These are phyloP conservation scores for Eurypyga helias DNA, from an alignment of 2,113 vertebrate species.

Conservation along the genomic window DNA sequence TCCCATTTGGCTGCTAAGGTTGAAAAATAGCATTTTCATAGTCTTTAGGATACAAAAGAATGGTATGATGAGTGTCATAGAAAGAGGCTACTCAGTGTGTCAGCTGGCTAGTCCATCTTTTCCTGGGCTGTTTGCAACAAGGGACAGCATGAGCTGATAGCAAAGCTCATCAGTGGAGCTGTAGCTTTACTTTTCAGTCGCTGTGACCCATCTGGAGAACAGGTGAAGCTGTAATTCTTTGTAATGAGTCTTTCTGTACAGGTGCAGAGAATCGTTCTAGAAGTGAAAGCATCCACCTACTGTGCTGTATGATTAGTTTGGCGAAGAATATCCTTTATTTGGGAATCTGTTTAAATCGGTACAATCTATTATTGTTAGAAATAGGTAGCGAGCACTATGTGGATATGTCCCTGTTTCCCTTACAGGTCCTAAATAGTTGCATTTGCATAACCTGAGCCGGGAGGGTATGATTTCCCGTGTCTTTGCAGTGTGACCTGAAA, in stretches of 20 bases:
- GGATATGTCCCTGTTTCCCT: background rate
- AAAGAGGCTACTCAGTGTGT: background rate
- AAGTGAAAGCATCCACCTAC: background rate
- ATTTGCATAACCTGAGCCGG: background rate
- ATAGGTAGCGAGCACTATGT: background rate
- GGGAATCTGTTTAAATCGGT: background rate
- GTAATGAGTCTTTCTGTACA: background rate
- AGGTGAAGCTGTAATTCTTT: background rate
- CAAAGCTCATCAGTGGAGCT: background rate
- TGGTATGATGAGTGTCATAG: background rate
- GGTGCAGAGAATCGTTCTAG: background rate
- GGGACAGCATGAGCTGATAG: background rate
- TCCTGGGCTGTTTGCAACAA: background rate
- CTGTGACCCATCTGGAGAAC: background rate
- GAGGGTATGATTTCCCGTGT: background rate
- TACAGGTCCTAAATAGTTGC: background rate
- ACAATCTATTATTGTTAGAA: background rate
- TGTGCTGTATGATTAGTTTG: background rate
- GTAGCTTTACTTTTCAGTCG: background rate
- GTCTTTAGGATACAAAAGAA: background rate
- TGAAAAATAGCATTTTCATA: background rate
- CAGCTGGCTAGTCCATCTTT: background rate
- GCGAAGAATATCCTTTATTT: background rate
- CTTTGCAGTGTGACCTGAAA: background rate
- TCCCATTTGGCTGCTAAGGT: background rate